Conservation (phyloP, 1,140 invertebrate species). For the Diachasmimorpha longicaudata region DNA sequence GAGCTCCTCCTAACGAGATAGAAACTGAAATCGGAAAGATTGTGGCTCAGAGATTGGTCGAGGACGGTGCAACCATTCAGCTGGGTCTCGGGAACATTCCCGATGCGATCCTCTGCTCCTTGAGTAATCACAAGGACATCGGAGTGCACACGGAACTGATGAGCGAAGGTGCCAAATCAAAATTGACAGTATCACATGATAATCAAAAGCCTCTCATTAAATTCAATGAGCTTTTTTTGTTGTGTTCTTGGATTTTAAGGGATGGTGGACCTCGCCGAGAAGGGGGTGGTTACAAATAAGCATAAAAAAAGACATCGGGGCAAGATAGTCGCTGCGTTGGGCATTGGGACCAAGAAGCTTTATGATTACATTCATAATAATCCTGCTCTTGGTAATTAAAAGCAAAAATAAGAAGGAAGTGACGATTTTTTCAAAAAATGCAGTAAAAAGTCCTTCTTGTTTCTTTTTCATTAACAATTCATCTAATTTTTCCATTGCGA, state of each 20-base stretch:
- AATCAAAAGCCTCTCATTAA: neutral
- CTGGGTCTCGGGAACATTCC: constrained; percentile 95
- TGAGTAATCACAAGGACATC: constrained; percentile 87
- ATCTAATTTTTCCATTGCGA: constrained; percentile 25
- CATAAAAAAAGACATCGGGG: constrained; percentile 82
- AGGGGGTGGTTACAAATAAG: constrained; percentile 86
- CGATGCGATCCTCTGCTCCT: constrained; percentile 80
- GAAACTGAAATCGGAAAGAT: constrained; percentile 85
- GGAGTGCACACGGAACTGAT: constrained; percentile 96
- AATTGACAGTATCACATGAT: too few relatives aligned
- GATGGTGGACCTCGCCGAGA: constrained; percentile 81
- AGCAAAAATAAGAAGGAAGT: too few relatives aligned
- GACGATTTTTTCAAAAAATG: too few relatives aligned
- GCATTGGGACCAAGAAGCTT: constrained; percentile 82
- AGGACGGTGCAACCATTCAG: constrained; percentile 91
- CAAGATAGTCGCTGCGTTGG: constrained; percentile 84
- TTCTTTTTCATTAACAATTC: too few relatives aligned
- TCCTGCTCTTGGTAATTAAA: constrained; percentile 80
- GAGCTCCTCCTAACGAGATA: constrained; percentile 66
- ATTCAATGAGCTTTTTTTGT: neutral
- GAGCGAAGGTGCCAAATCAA: constrained; percentile 71
- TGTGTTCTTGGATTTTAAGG: neutral
- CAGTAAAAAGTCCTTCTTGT: too few relatives aligned
- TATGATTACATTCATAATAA: constrained; percentile 95
- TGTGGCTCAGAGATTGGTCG: constrained; percentile 88